phyloP scores from a whole-genome alignment of 2,113 vertebrate genomes.

The Heterotis niloticus region DNA sequence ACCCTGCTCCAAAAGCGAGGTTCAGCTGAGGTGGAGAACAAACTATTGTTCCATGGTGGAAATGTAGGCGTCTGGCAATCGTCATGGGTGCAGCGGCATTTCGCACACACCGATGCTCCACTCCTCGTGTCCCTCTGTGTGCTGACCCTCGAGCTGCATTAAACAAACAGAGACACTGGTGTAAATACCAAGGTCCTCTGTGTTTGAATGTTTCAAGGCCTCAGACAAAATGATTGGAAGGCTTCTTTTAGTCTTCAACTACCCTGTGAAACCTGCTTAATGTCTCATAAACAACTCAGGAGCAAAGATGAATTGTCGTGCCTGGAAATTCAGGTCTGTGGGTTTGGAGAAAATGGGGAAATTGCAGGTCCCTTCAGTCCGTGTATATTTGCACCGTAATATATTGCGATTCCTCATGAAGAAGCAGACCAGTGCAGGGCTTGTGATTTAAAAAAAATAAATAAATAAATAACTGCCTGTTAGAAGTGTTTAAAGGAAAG shows the following conservation, averaged over 20 bases:
- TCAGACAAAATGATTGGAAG: conserved; percentile 12
- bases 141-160: background rate
- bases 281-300: conserved; percentile 1
- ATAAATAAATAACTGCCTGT: too few relatives aligned
- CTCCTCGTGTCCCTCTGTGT: too few relatives aligned
- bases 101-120: too few relatives aligned
- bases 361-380: background rate
- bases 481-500: too few relatives aligned
- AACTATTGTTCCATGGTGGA: background rate
- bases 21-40: background rate
- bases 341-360: background rate
- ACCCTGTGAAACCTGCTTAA: background rate
- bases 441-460: too few relatives aligned
- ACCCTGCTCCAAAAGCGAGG: background rate
- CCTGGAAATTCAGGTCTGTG: background rate
- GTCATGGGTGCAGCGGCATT: background rate
- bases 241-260: background rate
- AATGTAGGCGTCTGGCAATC: background rate
- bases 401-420: background rate
- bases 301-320: background rate
- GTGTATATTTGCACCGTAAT: background rate
- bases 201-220: conserved; percentile 11
- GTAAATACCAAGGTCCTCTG: background rate
- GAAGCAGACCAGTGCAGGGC: too few relatives aligned
- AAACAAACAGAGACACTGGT: conserved; percentile 8